Percentiles rank a stretch among this genome's conserved stretches.
phyloP scores from a whole-genome alignment of 2,797 vertebrate species.

The Acomys russatus region DNA sequence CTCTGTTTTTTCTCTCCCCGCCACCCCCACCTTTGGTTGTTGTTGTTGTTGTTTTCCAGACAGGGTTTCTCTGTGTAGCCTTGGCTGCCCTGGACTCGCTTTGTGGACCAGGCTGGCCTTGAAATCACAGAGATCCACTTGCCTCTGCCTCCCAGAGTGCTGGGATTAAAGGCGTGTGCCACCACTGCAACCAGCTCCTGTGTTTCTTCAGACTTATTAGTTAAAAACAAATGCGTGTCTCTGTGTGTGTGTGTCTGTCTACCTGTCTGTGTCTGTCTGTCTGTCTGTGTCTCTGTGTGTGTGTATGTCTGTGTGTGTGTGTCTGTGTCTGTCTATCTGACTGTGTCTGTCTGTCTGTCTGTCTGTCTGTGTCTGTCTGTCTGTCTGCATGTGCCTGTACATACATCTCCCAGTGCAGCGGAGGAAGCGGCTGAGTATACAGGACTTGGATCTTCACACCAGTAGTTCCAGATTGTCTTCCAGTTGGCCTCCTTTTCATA shows the following conservation, averaged over 20 bases:
- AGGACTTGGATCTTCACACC: not conserved
- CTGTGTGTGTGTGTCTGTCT: rapidly evolving
- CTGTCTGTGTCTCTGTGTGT: not conserved
- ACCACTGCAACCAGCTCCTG: not conserved
- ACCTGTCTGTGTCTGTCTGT: not conserved
- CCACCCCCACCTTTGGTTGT: too few species aligned
- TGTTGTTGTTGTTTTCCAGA: too few species aligned
- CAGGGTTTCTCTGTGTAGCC: too few species aligned
- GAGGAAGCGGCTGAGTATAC: not conserved
- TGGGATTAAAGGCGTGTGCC: too few species aligned
- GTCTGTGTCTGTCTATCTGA: rapidly evolving
- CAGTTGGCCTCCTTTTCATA: not conserved
- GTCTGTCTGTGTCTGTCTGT: not conserved
- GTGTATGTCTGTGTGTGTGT: not conserved
- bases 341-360: not conserved
- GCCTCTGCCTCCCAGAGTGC: too few species aligned
- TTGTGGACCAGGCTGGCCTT: too few species aligned
- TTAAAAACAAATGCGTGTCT: not conserved
- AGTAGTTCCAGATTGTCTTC: not conserved
- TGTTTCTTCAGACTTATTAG: not conserved
- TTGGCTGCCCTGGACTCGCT: too few species aligned
- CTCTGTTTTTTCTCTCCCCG: not conserved
- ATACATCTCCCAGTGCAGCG: too few species aligned
- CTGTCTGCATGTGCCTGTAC: not conserved
- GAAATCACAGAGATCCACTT: too few species aligned